phyloP scores from a whole-genome alignment of 2,797 vertebrate genomes.

The Mus minutoides region DNA sequence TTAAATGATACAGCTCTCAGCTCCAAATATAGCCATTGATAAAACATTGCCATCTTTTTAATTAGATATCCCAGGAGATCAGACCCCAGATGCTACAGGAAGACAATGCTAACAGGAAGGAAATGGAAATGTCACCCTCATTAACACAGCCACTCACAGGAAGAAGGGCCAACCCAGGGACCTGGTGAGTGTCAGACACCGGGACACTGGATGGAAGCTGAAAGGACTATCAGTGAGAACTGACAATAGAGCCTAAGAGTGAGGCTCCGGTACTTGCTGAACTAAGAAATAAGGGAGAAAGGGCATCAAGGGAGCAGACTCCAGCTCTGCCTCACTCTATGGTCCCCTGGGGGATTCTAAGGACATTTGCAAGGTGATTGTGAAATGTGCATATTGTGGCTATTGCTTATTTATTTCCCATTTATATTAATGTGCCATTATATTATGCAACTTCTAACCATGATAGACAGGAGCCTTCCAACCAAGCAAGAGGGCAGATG shows the following conservation, averaged over 20 bases:
- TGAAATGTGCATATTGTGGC: slow-evolving; percentile 56
- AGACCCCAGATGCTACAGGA: not conserved
- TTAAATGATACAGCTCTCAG: not conserved
- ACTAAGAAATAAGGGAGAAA: not conserved
- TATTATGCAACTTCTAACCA: slow-evolving; percentile 43
- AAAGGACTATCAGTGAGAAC: not conserved
- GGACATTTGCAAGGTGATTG: slow-evolving; percentile 68
- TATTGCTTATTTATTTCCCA: slow-evolving; percentile 81
- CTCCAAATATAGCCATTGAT: not conserved
- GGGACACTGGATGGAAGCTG: slow-evolving; percentile 2
- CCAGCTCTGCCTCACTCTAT: not conserved
- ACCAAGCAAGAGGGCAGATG: slow-evolving; percentile 55
- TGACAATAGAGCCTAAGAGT: not conserved
- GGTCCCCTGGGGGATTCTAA: not conserved
- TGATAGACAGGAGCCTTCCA: slow-evolving; percentile 6
- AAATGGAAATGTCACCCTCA: slow-evolving; percentile 73
- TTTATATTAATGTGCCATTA: slow-evolving; percentile 81
- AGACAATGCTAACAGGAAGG: slow-evolving; percentile 53
- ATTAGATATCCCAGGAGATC: slow-evolving; percentile 58
- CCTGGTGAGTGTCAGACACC: slow-evolving; percentile 51
- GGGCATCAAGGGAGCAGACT: not conserved
- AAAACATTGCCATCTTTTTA: slow-evolving; percentile 26
- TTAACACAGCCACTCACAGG: slow-evolving; percentile 54
- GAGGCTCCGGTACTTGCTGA: not conserved
- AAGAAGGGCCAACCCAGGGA: slow-evolving; percentile 12